Conservation (phyloP, 2,113 vertebrate species). For the Sinosuthora webbiana region DNA sequence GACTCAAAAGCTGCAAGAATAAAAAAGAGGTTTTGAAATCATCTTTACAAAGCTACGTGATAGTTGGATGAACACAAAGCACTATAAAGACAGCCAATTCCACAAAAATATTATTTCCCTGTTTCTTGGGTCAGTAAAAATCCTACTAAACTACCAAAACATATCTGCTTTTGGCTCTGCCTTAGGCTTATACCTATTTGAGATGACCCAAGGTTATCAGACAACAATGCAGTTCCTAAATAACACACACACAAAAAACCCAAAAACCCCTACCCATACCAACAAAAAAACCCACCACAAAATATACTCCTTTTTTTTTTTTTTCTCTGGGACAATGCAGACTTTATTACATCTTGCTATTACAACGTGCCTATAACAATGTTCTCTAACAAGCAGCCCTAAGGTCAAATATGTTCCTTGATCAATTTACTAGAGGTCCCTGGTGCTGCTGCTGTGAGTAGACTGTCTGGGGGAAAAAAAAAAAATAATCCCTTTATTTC, state of each 20-base stretch:
- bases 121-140: not conserved
- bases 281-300: not conserved
- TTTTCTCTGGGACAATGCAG: not conserved
- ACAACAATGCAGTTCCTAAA: constrained; percentile 8
- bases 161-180: constrained; percentile 21
- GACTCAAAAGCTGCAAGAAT: not conserved
- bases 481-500: constrained; percentile 47
- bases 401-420: constrained; percentile 55
- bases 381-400: constrained; percentile 54
- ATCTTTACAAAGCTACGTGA: not conserved
- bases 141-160: not conserved
- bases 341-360: constrained; percentile 54
- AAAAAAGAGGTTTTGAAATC: not conserved
- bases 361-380: constrained; percentile 24
- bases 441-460: constrained; percentile 10
- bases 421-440: constrained; percentile 56
- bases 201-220: constrained; percentile 31
- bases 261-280: not conserved
- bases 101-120: not conserved
- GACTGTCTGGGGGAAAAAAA: not conserved
- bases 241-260: not conserved
- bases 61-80: not conserved
- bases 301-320: not conserved
- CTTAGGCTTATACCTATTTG: not conserved
- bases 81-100: not conserved